Conservation (phyloP, 2,888 invertebrate species). For the Meghimatium bilineatum region DNA sequence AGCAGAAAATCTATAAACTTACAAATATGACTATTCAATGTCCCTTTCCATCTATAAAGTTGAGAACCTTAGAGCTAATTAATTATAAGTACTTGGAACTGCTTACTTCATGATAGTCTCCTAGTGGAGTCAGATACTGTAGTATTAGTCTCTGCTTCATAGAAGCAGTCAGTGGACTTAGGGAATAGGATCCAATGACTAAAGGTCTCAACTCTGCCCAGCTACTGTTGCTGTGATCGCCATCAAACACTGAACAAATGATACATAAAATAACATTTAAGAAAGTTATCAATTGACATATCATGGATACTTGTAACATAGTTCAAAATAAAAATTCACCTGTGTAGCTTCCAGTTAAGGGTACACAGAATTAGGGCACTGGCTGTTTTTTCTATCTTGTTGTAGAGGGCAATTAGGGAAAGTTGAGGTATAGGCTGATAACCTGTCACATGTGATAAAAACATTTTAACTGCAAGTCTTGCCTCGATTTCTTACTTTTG, state of each 20-base stretch:
- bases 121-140: conserved; percentile 96
- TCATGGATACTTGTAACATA: too few species aligned
- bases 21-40: neutral
- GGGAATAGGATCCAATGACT: conserved; percentile 91
- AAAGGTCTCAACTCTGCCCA: conserved; percentile 94
- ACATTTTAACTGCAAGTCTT: too few species aligned
- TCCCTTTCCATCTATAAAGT: neutral
- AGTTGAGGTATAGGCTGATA: too few species aligned
- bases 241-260: conserved; percentile 41
- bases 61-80: neutral
- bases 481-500: too few species aligned
- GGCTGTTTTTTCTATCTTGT: too few species aligned
- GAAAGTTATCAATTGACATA: too few species aligned
- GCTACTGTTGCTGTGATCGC: conserved; percentile 88
- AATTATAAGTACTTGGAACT: neutral
- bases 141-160: conserved; percentile 95
- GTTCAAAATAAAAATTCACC: too few species aligned
- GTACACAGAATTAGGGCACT: too few species aligned
- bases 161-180: conserved; percentile 88
- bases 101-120: conserved; percentile 94
- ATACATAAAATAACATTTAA: neutral
- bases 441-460: too few species aligned
- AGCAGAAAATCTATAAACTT: too few species aligned
- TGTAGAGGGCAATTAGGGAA: too few species aligned
- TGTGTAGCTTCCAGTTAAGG: too few species aligned